A percentile compares a stretch with the other conserved stretches of the same genome.
phyloP scores from a whole-genome alignment of 2,797 vertebrate species.

The Galaxias olidus region DNA sequence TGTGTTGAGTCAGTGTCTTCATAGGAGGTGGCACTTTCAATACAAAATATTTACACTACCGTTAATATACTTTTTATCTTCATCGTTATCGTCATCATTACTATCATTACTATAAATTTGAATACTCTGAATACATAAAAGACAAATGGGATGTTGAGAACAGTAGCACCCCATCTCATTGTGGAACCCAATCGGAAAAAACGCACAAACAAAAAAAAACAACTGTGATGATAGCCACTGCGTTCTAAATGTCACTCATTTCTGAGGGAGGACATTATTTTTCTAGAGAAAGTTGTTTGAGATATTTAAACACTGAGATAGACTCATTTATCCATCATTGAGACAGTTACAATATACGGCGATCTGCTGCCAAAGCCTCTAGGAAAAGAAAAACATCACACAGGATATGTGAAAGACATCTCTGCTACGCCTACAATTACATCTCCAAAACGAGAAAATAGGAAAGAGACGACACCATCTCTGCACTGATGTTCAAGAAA shows the following conservation, averaged over 20 bases:
- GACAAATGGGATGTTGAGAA: slow-evolving; percentile 39
- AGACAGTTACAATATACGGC: slow-evolving; percentile 44
- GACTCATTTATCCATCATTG: slow-evolving; percentile 42
- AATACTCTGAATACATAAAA: slow-evolving; percentile 60
- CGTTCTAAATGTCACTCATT: slow-evolving; percentile 46
- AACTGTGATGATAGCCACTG: slow-evolving; percentile 57
- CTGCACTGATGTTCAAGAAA: slow-evolving; percentile 53
- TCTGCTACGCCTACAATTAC: slow-evolving; percentile 38
- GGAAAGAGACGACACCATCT: slow-evolving; percentile 46
- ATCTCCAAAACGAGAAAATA: slow-evolving; percentile 49
- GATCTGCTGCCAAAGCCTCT: slow-evolving; percentile 52
- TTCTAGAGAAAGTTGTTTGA: slow-evolving; percentile 38
- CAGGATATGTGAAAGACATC: slow-evolving; percentile 54
- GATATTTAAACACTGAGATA: slow-evolving; percentile 55
- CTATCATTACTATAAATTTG: slow-evolving; percentile 50
- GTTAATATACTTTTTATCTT: slow-evolving; percentile 44
- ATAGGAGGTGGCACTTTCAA: slow-evolving; percentile 69
- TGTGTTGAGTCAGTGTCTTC: slow-evolving; percentile 62
- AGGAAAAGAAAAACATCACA: slow-evolving; percentile 43
- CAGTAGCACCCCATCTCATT: slow-evolving; percentile 31
- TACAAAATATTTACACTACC: slow-evolving; percentile 76
- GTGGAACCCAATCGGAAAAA: slow-evolving; percentile 31
- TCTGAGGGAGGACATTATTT: slow-evolving; percentile 32
- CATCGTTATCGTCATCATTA: slow-evolving; percentile 28
- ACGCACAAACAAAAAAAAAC: slow-evolving; percentile 27